These are phyloP conservation scores for Liolophura sinensis DNA, from an alignment of 1,140 invertebrate genomes.

Conservation along the genomic window DNA sequence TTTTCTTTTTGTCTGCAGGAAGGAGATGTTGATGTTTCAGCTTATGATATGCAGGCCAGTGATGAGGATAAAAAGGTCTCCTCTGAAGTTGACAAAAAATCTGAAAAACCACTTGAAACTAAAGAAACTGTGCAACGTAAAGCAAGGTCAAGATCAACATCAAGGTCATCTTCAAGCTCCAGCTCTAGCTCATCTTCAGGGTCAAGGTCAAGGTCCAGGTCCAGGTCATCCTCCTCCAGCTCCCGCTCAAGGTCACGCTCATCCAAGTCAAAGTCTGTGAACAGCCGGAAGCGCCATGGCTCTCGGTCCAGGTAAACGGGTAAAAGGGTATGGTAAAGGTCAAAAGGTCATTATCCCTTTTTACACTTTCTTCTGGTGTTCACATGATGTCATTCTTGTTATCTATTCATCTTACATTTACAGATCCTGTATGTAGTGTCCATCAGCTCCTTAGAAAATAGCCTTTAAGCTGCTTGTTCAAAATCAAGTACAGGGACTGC, in stretches of 20 bases:
- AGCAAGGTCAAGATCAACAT: constrained; percentile 31
- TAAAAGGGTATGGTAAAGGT: constrained; percentile 1
- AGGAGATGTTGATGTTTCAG: no score
- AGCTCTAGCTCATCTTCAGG: constrained; percentile 32
- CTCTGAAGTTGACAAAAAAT: constrained; percentile 7
- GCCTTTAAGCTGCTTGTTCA: neutral
- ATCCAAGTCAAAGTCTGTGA: no score
- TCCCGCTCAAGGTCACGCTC: constrained; percentile 10
- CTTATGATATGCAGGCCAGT: constrained; percentile 7
- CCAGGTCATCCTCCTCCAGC: constrained; percentile 13
- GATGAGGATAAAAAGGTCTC: constrained; percentile 6
- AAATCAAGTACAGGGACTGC: neutral
- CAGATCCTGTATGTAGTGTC: neutral
- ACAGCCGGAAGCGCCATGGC: no score
- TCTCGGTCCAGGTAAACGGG: constrained; percentile 1
- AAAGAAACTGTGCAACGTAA: constrained; percentile 9
- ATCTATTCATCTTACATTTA: neutral
- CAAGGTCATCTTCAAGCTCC: constrained; percentile 33
- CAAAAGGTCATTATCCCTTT: constrained; percentile 6
- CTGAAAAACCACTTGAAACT: constrained; percentile 5
- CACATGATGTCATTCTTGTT: neutral
- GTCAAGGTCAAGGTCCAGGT: constrained; percentile 26
- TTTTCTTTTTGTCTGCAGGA: no score
- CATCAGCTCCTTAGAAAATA: neutral
- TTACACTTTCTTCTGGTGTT: neutral